Percentiles rank a stretch among this genome's conserved stretches.
Evolutionary conservation across 2,888 invertebrate genomes (phyloP).

Genomic region (Dasypolia templi): DNA sequence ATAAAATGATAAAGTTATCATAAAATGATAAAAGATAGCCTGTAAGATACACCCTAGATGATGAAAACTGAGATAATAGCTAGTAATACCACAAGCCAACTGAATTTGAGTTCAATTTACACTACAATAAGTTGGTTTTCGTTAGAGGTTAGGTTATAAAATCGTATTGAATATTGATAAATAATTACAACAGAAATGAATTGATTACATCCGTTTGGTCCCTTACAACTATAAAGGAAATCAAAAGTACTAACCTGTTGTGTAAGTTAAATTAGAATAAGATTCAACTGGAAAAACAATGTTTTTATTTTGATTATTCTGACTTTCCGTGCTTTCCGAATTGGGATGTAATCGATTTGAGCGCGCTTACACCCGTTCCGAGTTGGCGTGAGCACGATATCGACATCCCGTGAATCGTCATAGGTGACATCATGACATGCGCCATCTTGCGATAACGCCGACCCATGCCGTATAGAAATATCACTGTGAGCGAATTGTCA

Average conservation of each 20-base stretch:
- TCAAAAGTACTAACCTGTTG: constrained; percentile 3
- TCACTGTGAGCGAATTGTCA: too few species aligned
- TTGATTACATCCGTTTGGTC: not conserved
- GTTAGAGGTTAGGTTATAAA: constrained; percentile 8
- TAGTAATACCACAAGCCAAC: not conserved
- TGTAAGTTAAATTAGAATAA: not conserved
- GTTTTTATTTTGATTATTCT: not conserved
- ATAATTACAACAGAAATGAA: not conserved
- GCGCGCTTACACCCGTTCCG: too few species aligned
- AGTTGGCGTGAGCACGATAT: too few species aligned
- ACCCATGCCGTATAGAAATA: too few species aligned
- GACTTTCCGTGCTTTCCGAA: too few species aligned
- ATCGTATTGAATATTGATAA: not conserved
- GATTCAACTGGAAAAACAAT: not conserved
- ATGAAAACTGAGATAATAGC: not conserved
- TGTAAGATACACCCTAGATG: too few species aligned
- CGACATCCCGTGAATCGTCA: too few species aligned
- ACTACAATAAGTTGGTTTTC: not conserved
- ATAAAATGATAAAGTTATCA: too few species aligned
- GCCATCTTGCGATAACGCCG: too few species aligned
- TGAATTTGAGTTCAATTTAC: not conserved
- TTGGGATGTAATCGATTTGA: too few species aligned
- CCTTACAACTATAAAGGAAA: not conserved
- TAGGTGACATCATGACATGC: too few species aligned
- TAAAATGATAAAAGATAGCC: not conserved